These are phyloP conservation scores for Pogonognathellus flavescens DNA, from an alignment of 1,140 invertebrate species.

Conservation along the genomic window DNA sequence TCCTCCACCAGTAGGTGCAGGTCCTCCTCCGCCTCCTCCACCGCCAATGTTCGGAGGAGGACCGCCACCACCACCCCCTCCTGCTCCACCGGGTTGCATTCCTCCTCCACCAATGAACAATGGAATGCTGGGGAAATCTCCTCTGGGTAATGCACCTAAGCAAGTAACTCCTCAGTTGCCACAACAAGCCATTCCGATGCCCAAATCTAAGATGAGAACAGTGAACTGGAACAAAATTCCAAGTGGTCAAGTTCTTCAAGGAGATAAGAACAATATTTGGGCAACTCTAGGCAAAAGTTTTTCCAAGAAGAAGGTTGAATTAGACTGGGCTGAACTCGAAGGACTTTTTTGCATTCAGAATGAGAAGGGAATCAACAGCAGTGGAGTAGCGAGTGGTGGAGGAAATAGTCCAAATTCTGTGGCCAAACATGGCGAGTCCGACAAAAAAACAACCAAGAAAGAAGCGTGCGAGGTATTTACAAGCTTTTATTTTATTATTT, in stretches of 20 bases:
- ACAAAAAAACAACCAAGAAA: conserved; percentile 5
- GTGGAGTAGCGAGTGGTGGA: not conserved
- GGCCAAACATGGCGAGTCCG: not conserved
- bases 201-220: conserved; percentile 90
- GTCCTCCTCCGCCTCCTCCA: conserved; percentile 69
- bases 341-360: conserved; percentile 83
- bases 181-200: conserved; percentile 88
- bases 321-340: conserved; percentile 94
- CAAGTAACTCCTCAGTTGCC: conserved; percentile 74
- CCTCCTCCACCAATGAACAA: conserved; percentile 66
- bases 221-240: conserved; percentile 96
- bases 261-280: conserved; percentile 94
- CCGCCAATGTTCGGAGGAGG: conserved; percentile 69
- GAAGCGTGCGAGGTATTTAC: conserved; percentile 68
- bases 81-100: conserved; percentile 70
- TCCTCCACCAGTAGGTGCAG: conserved; percentile 70
- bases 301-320: conserved; percentile 81
- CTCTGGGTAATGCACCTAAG: conserved; percentile 62
- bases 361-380: conserved; percentile 32
- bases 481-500: not conserved
- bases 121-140: conserved; percentile 41
- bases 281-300: conserved; percentile 87
- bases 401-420: not conserved
- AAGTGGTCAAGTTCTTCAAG: conserved; percentile 77
- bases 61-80: conserved; percentile 73